Evolutionary conservation across 2,888 invertebrate species (phyloP), one percentile per base, ranked within the genome.

Genomic region (Helicoverpa assulta): DNA sequence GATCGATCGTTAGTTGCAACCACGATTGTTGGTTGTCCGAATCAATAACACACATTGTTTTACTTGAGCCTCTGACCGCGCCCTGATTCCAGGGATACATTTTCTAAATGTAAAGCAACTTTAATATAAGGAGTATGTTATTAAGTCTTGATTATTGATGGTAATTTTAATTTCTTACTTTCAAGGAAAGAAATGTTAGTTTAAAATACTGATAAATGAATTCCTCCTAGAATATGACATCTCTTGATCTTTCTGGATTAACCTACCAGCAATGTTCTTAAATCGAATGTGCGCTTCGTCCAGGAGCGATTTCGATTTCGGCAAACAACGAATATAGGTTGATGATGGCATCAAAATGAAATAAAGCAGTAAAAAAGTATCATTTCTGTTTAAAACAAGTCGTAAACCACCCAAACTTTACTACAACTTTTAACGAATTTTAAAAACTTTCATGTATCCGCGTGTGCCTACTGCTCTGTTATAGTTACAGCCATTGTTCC

Each of bases 1-100:
- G 70, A 76, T 73, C 73, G 57, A 61, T 43, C 40, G 40, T 68
- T 73, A 69, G 84, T 70, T 78, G 82, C 83, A 84, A 86, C 86
- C 81, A 84, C 29, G 67, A 62, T 61, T 61, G 74, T 78, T 67
- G 65, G 70, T 69, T 77, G 73, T 75, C n/a, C 60, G 71, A 76
- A 78, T 70, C 63, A 70, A 76, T 73, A 69, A 78, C 55, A 70
- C 21, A 21, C 66, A 67, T 80, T 73, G 69, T 80, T 76, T 69
- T 73, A 75, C 52, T 67, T 66, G 50, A 43, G 40, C n/a, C 50
- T 19, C n/a, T 60, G 67, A 56, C 21, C 63, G 26, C 52, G 51
- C 16, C 8, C 16, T 29, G 29, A 52, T 61, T 61, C 57, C 54
- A 54, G 53, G 19, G 12, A 29, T 16, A 19, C 7, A 29, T 50